Percentiles rank a stretch among this genome's conserved stretches.
Evolutionary conservation across 2,888 invertebrate species (phyloP).

Genomic region (Papilio elwesi): DNA sequence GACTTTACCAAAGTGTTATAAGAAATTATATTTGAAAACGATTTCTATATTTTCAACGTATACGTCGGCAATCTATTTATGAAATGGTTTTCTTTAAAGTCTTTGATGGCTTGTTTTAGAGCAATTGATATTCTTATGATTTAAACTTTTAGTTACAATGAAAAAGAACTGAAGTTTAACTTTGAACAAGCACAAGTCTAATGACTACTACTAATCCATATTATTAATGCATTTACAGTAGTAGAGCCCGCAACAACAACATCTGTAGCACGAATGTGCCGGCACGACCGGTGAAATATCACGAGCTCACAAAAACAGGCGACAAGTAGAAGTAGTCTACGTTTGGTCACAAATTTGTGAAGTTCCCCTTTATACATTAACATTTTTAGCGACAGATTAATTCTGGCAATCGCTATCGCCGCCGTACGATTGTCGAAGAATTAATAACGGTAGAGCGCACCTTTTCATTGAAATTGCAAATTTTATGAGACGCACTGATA

Average conservation of each 20-base stretch:
- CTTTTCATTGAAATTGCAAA: constrained; percentile 82
- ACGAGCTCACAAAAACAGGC: too few relatives aligned
- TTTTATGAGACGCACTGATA: constrained; percentile 78
- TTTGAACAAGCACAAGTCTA: not conserved
- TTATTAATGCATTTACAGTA: too few relatives aligned
- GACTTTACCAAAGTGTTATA: constrained; percentile 78
- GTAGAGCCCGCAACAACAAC: too few relatives aligned
- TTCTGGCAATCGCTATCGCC: constrained; percentile 80
- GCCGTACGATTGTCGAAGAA: constrained; percentile 80
- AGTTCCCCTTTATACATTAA: constrained; percentile 41
- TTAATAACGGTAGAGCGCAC: constrained; percentile 82
- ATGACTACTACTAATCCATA: too few relatives aligned
- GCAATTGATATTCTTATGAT: not conserved
- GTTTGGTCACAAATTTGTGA: constrained; percentile 51
- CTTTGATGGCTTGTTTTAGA: not conserved
- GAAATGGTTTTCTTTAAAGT: constrained; percentile 1
- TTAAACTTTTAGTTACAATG: not conserved
- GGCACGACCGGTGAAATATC: too few relatives aligned
- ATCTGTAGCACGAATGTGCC: too few relatives aligned
- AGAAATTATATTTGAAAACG: constrained; percentile 56
- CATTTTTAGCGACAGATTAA: constrained; percentile 76
- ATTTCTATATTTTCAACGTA: constrained; percentile 28
- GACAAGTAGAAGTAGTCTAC: not conserved
- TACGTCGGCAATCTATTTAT: not conserved
- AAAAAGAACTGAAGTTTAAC: not conserved